Percentiles rank a stretch among this genome's conserved stretches.
Evolutionary conservation across 2,113 vertebrate species (phyloP).

Genomic region (Rhizomys pruinosus): DNA sequence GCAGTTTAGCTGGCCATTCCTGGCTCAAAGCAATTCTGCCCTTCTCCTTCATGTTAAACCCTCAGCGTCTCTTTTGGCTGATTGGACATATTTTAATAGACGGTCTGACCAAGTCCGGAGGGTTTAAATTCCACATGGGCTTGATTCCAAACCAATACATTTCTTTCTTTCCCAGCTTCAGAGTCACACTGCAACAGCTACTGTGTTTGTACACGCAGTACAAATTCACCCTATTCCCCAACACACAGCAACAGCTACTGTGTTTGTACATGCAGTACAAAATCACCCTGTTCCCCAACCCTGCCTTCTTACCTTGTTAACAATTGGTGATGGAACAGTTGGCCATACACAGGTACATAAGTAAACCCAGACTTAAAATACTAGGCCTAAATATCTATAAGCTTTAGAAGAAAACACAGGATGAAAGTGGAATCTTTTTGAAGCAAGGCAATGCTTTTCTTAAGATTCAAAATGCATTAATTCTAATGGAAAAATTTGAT

Average conservation of each 20-base stretch:
- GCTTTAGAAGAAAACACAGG: background rate
- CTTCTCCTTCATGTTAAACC: background rate
- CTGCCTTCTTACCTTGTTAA: background rate
- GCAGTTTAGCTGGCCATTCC: background rate
- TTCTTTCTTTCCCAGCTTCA: background rate
- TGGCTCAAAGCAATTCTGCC: background rate
- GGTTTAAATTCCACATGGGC: background rate
- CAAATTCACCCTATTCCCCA: background rate
- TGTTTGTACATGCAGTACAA: background rate
- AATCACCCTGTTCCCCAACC: background rate
- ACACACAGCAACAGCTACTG: background rate
- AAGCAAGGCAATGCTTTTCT: too few relatives aligned
- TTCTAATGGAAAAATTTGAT: too few relatives aligned
- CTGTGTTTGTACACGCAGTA: background rate
- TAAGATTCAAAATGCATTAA: too few relatives aligned
- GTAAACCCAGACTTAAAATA: background rate
- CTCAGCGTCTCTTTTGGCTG: background rate
- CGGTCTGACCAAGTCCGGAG: background rate
- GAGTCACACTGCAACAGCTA: background rate
- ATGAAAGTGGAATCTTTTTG: background rate
- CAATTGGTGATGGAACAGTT: background rate
- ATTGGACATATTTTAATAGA: background rate
- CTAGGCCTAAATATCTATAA: background rate
- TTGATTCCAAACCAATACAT: background rate
- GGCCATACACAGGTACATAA: background rate